These are phyloP conservation scores for Sycophila sp. DNA, from an alignment of 1,140 invertebrate genomes.

Conservation along the genomic window DNA sequence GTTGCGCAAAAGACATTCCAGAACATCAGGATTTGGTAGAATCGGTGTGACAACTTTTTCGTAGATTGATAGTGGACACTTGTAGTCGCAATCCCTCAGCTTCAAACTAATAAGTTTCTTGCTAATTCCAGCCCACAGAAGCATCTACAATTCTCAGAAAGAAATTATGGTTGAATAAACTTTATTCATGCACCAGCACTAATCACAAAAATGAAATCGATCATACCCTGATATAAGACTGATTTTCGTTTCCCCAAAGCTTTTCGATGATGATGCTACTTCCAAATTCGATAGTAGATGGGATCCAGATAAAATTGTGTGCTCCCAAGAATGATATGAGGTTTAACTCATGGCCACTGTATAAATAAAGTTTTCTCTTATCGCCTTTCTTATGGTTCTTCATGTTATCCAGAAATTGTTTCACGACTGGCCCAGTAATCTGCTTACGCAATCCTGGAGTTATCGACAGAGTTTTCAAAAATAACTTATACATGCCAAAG, in stretches of 20 bases:
- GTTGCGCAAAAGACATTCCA: too few species aligned
- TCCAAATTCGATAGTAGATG: neutral
- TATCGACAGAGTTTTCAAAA: neutral
- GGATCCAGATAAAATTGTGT: neutral
- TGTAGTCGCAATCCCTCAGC: neutral
- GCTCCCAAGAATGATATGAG: neutral
- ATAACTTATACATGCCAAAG: neutral
- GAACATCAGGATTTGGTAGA: too few species aligned
- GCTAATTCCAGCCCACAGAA: neutral
- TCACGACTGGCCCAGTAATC: neutral
- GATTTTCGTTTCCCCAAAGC: neutral
- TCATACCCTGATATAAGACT: neutral
- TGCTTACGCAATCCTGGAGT: neutral
- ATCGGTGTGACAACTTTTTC: neutral
- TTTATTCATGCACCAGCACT: too few species aligned
- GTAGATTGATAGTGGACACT: neutral
- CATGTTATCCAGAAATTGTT: too few species aligned
- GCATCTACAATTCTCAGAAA: neutral
- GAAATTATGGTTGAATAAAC: neutral
- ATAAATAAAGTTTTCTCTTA: neutral
- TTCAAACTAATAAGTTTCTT: neutral
- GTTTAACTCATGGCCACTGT: neutral
- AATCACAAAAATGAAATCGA: too few species aligned
- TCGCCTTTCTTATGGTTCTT: too few species aligned
- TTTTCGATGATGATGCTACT: neutral